phyloP scores from a whole-genome alignment of 2,113 vertebrate species.

The Gymnocephalus cernua region DNA sequence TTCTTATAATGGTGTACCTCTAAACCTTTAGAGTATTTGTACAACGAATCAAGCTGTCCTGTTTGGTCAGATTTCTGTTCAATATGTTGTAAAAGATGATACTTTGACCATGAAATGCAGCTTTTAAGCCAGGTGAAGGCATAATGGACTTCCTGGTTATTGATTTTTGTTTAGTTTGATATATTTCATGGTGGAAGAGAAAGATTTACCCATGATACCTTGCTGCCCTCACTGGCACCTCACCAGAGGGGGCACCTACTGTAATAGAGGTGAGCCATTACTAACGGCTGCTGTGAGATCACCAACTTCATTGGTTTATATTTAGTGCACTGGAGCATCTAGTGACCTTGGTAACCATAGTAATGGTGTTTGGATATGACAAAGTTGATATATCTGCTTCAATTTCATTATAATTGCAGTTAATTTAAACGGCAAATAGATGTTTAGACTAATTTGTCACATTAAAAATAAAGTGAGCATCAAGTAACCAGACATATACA shows the following conservation, averaged over 20 bases:
- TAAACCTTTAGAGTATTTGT: not conserved
- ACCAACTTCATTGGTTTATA: conserved; percentile 49
- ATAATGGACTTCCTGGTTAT: conserved; percentile 9
- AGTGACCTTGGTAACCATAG: conserved; percentile 67
- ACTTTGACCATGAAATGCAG: not conserved
- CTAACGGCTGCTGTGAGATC: conserved; percentile 51
- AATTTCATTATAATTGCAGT: not conserved
- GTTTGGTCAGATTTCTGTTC: not conserved
- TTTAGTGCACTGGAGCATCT: conserved; percentile 45
- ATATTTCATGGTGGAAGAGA: conserved; percentile 18
- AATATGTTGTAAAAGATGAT: not conserved
- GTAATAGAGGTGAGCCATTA: conserved; percentile 60
- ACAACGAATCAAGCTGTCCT: not conserved
- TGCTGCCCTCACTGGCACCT: conserved; percentile 33
- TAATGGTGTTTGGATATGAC: conserved; percentile 48
- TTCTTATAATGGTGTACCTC: not conserved
- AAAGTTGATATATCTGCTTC: conserved; percentile 17
- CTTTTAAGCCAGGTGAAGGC: not conserved
- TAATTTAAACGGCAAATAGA: not conserved
- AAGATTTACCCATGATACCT: conserved; percentile 27
- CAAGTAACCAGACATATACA: too few relatives aligned
- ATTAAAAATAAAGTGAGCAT: not conserved
- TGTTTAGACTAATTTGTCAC: not conserved
- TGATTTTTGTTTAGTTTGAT: conserved; percentile 26
- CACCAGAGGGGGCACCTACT: conserved; percentile 31